Evolutionary conservation across 2,113 vertebrate genomes (phyloP), one percentile per base, ranked within the genome.

Genomic region (Nipponia nippon): DNA sequence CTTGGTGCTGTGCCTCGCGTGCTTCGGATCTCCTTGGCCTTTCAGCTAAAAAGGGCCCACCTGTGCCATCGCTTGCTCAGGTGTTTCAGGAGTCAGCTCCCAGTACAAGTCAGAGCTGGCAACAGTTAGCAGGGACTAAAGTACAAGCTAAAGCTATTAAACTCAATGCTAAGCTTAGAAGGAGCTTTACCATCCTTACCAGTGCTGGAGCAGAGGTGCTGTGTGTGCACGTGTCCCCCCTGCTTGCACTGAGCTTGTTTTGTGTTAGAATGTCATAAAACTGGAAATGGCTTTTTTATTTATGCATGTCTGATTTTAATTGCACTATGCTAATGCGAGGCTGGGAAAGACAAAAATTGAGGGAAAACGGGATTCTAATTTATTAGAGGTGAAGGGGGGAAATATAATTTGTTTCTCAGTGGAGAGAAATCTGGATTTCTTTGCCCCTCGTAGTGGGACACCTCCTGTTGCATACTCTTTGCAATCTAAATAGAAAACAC

Each of bases 191-290:
- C 32, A 9, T 50, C 30, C 55, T 14, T 23, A 11, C 22, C 9
- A 3, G 36, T 29, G 67, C 30, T 18, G 18, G 44, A 36, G 30
- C 3, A 2, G 40, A 46, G 40, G 32, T 50, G 13, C 4, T 21
- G 47, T 34, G 56, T 34, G 38, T 22, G 38, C 46, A 5, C 0
- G 5, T 13, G 34, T 11, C 16, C 26, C 32, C 1, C 2, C 25
- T 42, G 26, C 38, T 36, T 61, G 63, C 47, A 27, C 11, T 19
- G 50, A 15, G 11, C 61, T 83, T 58, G 49, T 22, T 44, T 66
- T 58, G 47, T 59, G 55, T 42, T 47, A 46, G 34, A 52, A 25
- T 61, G 46, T 30, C 29, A 25, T 27, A 22, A 59, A 75, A 62
- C 13, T 56, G 17, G 34, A 80, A 44, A 72, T 49, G 27, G 46